Conservation (phyloP, 2,888 invertebrate species). For the Celastrina argiolus region DNA sequence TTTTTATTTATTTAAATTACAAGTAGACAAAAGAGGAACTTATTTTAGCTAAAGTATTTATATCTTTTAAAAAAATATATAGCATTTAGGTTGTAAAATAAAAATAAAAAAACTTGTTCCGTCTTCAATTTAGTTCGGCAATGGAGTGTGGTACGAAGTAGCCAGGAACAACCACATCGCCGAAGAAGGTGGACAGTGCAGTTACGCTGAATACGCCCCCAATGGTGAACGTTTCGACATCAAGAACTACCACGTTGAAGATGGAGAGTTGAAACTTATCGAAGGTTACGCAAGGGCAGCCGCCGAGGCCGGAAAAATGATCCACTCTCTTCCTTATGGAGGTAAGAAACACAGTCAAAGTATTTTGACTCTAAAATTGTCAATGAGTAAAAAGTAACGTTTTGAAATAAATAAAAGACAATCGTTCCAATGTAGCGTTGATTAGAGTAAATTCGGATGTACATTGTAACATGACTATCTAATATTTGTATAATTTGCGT, state of each 20-base stretch:
- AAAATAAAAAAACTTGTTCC: not conserved
- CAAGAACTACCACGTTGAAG: conserved; percentile 55
- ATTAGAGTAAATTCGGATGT: too few species aligned
- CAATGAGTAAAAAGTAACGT: too few species aligned
- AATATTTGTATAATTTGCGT: too few species aligned
- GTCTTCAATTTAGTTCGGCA: conserved; percentile 43
- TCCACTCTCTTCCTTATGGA: conserved; percentile 49
- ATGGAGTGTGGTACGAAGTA: conserved; percentile 41
- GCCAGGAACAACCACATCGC: conserved; percentile 32
- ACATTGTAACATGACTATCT: too few species aligned
- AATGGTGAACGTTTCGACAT: conserved; percentile 57
- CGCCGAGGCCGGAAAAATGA: conserved; percentile 55
- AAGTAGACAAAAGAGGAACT: too few species aligned
- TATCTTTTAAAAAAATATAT: too few species aligned
- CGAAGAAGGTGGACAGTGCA: conserved; percentile 33
- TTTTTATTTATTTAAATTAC: too few species aligned
- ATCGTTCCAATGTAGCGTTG: too few species aligned
- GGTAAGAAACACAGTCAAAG: conserved; percentile 37
- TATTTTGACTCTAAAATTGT: too few species aligned
- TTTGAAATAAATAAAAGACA: too few species aligned
- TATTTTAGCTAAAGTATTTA: too few species aligned
- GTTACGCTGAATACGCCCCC: conserved; percentile 75
- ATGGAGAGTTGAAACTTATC: conserved; percentile 50
- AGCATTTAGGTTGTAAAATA: too few species aligned
- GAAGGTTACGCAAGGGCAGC: conserved; percentile 59